A percentile compares a stretch with the other conserved stretches of the same genome.
Evolutionary conservation across 2,797 vertebrate genomes (phyloP).

Genomic region (Chiroxiphia lanceolata): DNA sequence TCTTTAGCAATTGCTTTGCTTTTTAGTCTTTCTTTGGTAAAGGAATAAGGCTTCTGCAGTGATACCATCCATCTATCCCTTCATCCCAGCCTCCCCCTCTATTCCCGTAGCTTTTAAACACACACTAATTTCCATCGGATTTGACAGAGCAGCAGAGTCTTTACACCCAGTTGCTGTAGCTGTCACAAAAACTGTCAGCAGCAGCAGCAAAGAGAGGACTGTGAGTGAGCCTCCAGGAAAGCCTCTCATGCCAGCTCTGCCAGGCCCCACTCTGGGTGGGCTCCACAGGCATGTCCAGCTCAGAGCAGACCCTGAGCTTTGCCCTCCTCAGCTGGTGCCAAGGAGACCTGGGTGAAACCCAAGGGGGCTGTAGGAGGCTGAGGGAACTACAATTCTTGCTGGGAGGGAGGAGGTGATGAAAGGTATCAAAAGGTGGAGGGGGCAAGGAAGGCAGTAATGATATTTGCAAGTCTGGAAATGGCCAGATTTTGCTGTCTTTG

Average conservation of each 20-base stretch:
- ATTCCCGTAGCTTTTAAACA: not conserved
- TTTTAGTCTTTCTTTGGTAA: not conserved
- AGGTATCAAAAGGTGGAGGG: not conserved
- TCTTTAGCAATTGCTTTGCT: not conserved
- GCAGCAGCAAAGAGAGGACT: not conserved
- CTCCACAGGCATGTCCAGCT: accelerated
- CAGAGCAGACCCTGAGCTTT: accelerated
- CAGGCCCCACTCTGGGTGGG: accelerated
- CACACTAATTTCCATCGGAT: not conserved
- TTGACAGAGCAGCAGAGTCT: not conserved
- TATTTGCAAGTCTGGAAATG: not conserved
- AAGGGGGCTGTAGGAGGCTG: not conserved
- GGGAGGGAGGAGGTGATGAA: not conserved
- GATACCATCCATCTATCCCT: not conserved
- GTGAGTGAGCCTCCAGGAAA: not conserved
- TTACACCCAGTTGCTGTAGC: not conserved
- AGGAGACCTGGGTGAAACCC: not conserved
- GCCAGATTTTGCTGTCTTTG: not conserved
- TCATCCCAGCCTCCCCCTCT: not conserved
- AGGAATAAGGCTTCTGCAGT: not conserved
- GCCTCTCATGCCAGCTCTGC: not conserved
- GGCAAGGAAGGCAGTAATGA: too few species aligned
- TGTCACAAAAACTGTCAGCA: not conserved
- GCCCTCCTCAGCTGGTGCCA: accelerated
- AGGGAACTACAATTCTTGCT: not conserved